Percentiles rank a stretch among this genome's conserved stretches.
Conservation (phyloP, 2,113 vertebrate genomes). For the Pygoscelis antarcticus region DNA sequence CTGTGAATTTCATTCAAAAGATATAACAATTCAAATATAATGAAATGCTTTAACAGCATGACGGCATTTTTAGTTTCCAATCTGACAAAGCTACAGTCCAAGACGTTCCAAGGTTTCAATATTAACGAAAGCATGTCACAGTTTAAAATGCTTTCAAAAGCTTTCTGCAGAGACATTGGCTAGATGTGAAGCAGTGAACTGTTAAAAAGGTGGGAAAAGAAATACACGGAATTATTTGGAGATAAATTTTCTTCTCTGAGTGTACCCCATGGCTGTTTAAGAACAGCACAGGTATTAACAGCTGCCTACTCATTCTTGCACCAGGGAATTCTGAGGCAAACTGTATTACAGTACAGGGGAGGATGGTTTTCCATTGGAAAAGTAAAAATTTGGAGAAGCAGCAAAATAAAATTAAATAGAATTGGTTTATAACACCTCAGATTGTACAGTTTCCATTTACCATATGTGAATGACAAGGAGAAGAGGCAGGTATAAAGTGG, state of each 20-base stretch:
- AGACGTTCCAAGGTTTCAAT: neutral
- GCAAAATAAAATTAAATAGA: neutral
- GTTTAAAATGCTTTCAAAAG: conserved; percentile 43
- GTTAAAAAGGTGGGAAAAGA: neutral
- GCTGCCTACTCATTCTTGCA: neutral
- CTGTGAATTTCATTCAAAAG: neutral
- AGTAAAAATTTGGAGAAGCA: neutral
- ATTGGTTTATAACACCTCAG: neutral
- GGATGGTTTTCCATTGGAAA: neutral
- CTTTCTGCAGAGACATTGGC: neutral
- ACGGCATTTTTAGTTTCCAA: conserved; percentile 9
- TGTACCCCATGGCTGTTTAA: neutral
- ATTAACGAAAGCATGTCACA: neutral
- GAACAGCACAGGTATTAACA: neutral
- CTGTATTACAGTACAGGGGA: neutral
- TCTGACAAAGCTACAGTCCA: neutral
- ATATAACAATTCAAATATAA: conserved; percentile 5
- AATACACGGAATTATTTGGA: conserved; percentile 17
- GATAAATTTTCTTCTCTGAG: neutral
- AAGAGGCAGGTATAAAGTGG: neutral
- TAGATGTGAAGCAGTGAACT: conserved; percentile 17
- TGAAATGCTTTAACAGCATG: neutral
- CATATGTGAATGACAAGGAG: neutral
- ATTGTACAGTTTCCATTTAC: neutral
- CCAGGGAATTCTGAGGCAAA: neutral